Evolutionary conservation across 2,113 vertebrate genomes (phyloP).

Genomic region (Rynchops niger): DNA sequence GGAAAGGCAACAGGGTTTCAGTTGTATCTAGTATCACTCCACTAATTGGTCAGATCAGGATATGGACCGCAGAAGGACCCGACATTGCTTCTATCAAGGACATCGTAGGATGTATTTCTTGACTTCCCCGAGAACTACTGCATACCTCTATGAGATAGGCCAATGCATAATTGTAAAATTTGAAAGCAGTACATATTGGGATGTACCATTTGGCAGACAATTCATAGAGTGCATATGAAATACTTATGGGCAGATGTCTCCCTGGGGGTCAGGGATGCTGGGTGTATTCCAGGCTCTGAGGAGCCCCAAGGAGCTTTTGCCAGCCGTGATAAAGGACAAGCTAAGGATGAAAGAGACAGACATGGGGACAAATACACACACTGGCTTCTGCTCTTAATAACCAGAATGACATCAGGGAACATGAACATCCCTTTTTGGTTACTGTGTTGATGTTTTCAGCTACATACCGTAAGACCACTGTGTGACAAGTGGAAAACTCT

Average conservation of each 20-base stretch:
- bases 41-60: neutral
- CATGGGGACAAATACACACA: too few relatives aligned
- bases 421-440: neutral
- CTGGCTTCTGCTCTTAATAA: neutral
- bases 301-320: neutral
- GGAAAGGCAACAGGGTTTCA: neutral
- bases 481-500: neutral
- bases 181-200: too few relatives aligned
- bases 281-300: neutral
- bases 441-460: neutral
- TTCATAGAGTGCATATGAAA: accelerated
- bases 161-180: accelerated
- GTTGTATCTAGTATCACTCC: neutral
- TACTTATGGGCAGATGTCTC: neutral
- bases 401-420: neutral
- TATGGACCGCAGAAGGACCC: neutral
- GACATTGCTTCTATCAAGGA: neutral
- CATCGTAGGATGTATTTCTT: neutral
- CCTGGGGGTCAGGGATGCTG: too few relatives aligned
- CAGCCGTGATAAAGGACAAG: neutral
- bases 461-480: accelerated
- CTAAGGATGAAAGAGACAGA: neutral
- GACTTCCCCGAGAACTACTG: neutral
- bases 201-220: neutral
- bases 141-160: accelerated